Conservation (phyloP, 2,113 vertebrate species). For the Synodontis membranacea region DNA sequence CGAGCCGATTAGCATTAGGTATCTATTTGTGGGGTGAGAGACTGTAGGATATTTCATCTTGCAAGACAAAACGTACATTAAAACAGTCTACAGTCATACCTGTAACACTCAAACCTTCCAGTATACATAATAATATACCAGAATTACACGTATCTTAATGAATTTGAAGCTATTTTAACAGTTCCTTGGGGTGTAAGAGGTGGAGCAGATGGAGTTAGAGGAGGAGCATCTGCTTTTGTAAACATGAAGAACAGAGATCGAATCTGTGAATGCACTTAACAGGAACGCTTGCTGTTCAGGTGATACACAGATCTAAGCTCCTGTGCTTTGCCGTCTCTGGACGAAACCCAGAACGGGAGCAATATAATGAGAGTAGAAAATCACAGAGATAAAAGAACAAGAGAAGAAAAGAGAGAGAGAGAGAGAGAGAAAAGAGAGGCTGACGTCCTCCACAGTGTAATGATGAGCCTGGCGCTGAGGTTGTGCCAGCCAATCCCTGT, state of each 20-base stretch:
- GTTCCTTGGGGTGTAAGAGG: conserved; percentile 8
- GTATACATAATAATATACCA: not conserved
- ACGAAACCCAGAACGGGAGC: conserved; percentile 31
- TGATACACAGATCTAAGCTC: conserved; percentile 34
- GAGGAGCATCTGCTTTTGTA: conserved; percentile 25
- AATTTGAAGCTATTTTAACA: conserved; percentile 6
- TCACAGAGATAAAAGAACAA: too few species aligned
- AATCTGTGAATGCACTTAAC: conserved; percentile 24
- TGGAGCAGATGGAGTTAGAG: not conserved
- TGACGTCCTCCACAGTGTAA: conserved; percentile 43
- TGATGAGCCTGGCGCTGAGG: conserved; percentile 39
- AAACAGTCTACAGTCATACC: conserved; percentile 21
- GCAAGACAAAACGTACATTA: not conserved
- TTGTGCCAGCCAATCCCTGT: conserved; percentile 54
- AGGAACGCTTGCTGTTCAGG: conserved; percentile 11
- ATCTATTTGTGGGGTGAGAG: conserved; percentile 9
- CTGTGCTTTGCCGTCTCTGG: conserved; percentile 12
- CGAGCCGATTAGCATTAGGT: not conserved
- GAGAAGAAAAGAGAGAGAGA: not conserved
- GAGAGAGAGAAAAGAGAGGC: not conserved
- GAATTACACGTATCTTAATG: not conserved
- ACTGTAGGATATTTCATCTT: not conserved
- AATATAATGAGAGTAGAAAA: conserved; percentile 24
- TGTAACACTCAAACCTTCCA: not conserved
- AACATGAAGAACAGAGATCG: conserved; percentile 33